Percentiles rank a stretch among this genome's conserved stretches.
Conservation (phyloP, 2,113 vertebrate genomes). For the Centropristis striata region DNA sequence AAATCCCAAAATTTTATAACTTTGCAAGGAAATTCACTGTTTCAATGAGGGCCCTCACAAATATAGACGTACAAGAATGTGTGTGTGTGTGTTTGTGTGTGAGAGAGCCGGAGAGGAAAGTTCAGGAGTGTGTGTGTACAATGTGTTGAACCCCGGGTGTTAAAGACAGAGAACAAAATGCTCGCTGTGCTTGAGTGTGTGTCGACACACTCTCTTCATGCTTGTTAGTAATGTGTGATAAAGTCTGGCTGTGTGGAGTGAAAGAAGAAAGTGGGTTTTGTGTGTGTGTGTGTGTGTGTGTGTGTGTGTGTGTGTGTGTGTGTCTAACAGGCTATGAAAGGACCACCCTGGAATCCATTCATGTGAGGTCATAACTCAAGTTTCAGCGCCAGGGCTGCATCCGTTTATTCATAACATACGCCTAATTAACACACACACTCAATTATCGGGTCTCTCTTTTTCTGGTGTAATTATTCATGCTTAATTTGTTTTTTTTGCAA, state of each 20-base stretch:
- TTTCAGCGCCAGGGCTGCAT: slow-evolving; percentile 38
- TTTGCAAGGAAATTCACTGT: too few species aligned
- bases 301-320: slow-evolving; percentile 36
- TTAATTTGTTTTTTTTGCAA: background rate
- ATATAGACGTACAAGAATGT: too few species aligned
- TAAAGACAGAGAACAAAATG: slow-evolving; percentile 61
- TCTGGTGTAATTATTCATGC: slow-evolving; percentile 11
- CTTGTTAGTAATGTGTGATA: slow-evolving; percentile 69
- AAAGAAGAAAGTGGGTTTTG: slow-evolving; percentile 25
- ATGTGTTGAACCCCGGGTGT: slow-evolving; percentile 23
- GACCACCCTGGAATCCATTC: slow-evolving; percentile 73
- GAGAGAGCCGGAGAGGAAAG: slow-evolving; percentile 7
- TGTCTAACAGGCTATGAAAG: slow-evolving; percentile 53
- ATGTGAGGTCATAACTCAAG: slow-evolving; percentile 75
- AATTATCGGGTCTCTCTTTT: background rate
- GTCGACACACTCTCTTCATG: slow-evolving; percentile 57
- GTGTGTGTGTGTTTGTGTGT: slow-evolving; percentile 18
- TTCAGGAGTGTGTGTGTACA: slow-evolving; percentile 12
- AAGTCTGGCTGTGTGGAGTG: slow-evolving; percentile 44
- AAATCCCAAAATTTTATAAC: too few species aligned
- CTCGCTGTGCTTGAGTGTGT: slow-evolving; percentile 56
- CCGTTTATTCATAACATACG: slow-evolving; percentile 21
- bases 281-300: slow-evolving; percentile 34
- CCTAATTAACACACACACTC: slow-evolving; percentile 29
- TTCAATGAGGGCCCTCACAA: too few species aligned